A percentile compares a stretch with the other conserved stretches of the same genome.
phyloP scores from a whole-genome alignment of 1,140 invertebrate species.

The Wiebesia pumilae region DNA sequence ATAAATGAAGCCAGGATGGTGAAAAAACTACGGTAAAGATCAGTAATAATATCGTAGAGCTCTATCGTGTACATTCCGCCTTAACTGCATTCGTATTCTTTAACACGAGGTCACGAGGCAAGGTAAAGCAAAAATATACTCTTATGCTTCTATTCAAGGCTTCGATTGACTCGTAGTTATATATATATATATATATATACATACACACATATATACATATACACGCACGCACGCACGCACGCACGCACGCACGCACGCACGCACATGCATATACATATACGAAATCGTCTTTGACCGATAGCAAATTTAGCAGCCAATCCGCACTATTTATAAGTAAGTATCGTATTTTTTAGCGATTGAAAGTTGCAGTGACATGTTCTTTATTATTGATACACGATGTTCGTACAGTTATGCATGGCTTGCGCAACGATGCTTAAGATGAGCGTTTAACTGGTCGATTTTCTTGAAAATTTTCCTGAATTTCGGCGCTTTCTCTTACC shows the following conservation, averaged over 20 bases:
- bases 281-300: background rate
- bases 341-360: background rate
- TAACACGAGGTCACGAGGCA: slow-evolving; percentile 15
- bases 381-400: background rate
- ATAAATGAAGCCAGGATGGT: background rate
- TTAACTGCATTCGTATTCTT: slow-evolving; percentile 12
- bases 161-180: background rate
- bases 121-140: slow-evolving; percentile 27
- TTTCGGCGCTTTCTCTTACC: too few relatives aligned
- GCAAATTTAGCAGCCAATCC: background rate
- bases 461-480: background rate
- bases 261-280: too few relatives aligned
- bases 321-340: background rate
- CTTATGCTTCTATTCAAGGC: background rate
- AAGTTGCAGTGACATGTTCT: background rate
- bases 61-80: background rate
- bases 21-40: background rate
- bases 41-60: background rate
- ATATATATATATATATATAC: background rate
- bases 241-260: too few relatives aligned
- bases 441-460: background rate
- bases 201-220: too few relatives aligned
- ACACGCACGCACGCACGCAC: too few relatives aligned
- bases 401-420: background rate
- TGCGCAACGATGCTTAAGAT: background rate